Evolutionary conservation across 2,888 invertebrate genomes (phyloP), one percentile per base, ranked within the genome.

Genomic region (Agrochola circellaris): DNA sequence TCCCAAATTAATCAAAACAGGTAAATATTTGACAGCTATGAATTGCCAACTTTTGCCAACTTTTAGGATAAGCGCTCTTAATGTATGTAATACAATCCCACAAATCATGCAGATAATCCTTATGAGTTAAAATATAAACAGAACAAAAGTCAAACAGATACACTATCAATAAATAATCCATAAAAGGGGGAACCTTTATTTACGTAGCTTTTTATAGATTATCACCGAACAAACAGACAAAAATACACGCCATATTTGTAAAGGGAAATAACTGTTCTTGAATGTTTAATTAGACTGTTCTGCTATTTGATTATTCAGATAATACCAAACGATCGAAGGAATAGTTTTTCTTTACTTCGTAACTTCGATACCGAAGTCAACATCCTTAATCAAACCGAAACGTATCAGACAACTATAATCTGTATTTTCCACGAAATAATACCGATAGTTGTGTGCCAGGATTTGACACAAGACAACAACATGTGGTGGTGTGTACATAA

Each of bases 401-500:
- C 60, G 15, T 56, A 48, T 34, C 62, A 73, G 13, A 15, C 70
- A 38, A 71, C 62, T 73, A 13, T 60, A 67, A 75, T 69, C 74
- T 64, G 48, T 82, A 82, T 77, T 54, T 23, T 45, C 34, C 11
- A 45, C 3, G 64, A 48, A 71, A 66, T 64, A 78, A 30, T 64
- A 68, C 42, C 34, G 45, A 80, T 70, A 71, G 23, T 54, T 45
- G 72, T 71, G 51, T 68, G 60, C 51, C 48, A 71, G 58, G 72
- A 77, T 77, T 84, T 68, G 77, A 66, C 56, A 67, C 42, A 38
- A 78, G 38, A 78, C 68, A 72, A 76, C 60, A 71, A 77, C 72
- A 75, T 79, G 42, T 60, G 69, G 71, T 68, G 38, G 73, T 83
- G 64, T 81, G 77, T 84, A 81, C 71, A 80, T 71, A 83, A 84